phyloP scores from a whole-genome alignment of 2,797 vertebrate species.

The Taenioides sp. region DNA sequence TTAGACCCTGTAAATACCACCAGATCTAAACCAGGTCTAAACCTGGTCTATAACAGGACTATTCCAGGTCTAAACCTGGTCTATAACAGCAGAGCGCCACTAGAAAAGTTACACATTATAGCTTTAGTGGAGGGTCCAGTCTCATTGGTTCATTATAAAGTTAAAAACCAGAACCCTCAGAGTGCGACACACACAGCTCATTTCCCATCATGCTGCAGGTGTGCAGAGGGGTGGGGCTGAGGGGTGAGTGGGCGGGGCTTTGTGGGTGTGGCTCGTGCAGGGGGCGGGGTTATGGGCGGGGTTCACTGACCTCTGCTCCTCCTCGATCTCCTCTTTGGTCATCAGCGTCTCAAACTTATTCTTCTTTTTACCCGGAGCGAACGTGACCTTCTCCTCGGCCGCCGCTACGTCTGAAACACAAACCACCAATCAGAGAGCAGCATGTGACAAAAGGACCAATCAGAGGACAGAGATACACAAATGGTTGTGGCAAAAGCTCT shows the following conservation, averaged over 20 bases:
- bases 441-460: background rate
- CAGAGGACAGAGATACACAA: background rate
- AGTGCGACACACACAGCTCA: no score
- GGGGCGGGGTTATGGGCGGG: background rate
- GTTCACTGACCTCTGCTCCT: slow-evolving; percentile 86
- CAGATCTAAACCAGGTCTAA: background rate
- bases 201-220: slow-evolving; percentile 3
- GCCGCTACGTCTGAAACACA: slow-evolving; percentile 48
- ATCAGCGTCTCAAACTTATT: slow-evolving; percentile 86
- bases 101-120: no score
- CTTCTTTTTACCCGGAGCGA: slow-evolving; percentile 82
- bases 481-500: no score
- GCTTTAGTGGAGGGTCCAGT: no score
- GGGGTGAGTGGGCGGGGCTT: background rate
- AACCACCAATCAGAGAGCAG: background rate
- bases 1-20: no score
- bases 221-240: background rate
- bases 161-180: no score
- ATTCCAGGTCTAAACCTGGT: no score
- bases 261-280: background rate
- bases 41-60: background rate
- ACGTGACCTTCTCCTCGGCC: slow-evolving; percentile 69
- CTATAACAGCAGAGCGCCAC: no score
- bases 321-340: slow-evolving; percentile 89
- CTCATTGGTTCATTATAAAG: no score